phyloP scores from a whole-genome alignment of 1,140 invertebrate genomes.

The Drosophila elegans region DNA sequence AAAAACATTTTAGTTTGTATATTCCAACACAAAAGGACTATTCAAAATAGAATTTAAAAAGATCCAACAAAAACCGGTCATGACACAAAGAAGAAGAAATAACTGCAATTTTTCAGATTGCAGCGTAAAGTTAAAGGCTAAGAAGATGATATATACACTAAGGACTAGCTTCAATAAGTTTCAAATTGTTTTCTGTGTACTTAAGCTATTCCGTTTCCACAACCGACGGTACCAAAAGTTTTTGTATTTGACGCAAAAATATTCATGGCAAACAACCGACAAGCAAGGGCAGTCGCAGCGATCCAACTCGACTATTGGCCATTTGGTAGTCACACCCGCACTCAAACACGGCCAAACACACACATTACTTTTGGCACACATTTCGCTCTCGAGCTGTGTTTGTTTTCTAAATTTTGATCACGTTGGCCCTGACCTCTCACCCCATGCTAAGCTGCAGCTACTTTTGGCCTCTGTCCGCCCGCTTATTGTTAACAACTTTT shows the following conservation, averaged over 20 bases:
- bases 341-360: conserved; percentile 5
- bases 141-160: no score
- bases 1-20: no score
- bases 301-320: conserved; percentile 66
- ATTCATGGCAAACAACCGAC: conserved; percentile 60
- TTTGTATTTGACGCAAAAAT: conserved; percentile 75
- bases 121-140: no score
- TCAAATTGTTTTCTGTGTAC: conserved; percentile 2
- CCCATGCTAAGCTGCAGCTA: conserved; percentile 20
- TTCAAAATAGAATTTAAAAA: no score
- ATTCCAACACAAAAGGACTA: no score
- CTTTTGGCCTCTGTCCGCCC: conserved; percentile 45
- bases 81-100: no score
- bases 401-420: conserved; percentile 73
- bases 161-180: no score
- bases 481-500: conserved; percentile 60
- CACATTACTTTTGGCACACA: conserved; percentile 46
- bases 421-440: conserved; percentile 47
- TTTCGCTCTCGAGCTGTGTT: conserved; percentile 52
- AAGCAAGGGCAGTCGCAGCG: conserved; percentile 4
- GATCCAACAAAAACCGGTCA: no score
- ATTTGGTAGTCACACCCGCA: conserved; percentile 55
- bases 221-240: conserved; percentile 39
- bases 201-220: conserved; percentile 18
- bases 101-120: no score